These are phyloP conservation scores for Aegypius monachus DNA, from an alignment of 2,113 vertebrate genomes.

Conservation along the genomic window DNA sequence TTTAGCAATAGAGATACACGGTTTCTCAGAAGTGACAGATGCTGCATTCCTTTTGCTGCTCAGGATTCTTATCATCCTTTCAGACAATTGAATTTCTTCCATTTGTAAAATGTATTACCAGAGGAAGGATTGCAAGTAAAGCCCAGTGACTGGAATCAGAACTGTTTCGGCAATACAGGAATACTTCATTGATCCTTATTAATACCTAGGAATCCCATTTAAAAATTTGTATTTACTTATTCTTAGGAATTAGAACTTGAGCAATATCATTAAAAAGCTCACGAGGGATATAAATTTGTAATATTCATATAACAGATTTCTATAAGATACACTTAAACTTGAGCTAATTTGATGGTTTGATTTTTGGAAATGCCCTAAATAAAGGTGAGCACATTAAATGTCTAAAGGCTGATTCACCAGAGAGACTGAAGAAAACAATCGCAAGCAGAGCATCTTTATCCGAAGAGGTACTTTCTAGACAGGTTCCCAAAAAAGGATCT, in stretches of 20 bases:
- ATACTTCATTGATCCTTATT: neutral
- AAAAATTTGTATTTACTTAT: neutral
- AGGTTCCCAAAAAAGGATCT: neutral
- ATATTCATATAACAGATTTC: neutral
- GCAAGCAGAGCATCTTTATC: neutral
- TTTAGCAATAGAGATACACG: neutral
- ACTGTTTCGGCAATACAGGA: neutral
- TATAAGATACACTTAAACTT: neutral
- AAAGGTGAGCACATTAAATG: neutral
- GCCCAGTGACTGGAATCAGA: neutral
- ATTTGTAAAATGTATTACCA: slow-evolving; percentile 25
- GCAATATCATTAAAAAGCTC: neutral
- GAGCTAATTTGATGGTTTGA: neutral
- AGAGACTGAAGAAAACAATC: neutral
- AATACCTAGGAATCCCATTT: neutral
- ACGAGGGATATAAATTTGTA: neutral
- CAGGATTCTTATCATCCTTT: slow-evolving; percentile 3
- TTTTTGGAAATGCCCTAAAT: neutral
- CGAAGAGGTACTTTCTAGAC: neutral
- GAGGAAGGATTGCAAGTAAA: neutral
- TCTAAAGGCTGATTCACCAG: neutral
- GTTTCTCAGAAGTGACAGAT: slow-evolving; percentile 14
- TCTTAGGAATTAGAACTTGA: neutral
- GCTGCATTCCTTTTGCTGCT: slow-evolving; percentile 1
- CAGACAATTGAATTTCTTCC: slow-evolving; percentile 28